A percentile compares a stretch with the other conserved stretches of the same genome.
phyloP scores from a whole-genome alignment of 2,888 invertebrate genomes.

The Epiperipatus broadwayi region DNA sequence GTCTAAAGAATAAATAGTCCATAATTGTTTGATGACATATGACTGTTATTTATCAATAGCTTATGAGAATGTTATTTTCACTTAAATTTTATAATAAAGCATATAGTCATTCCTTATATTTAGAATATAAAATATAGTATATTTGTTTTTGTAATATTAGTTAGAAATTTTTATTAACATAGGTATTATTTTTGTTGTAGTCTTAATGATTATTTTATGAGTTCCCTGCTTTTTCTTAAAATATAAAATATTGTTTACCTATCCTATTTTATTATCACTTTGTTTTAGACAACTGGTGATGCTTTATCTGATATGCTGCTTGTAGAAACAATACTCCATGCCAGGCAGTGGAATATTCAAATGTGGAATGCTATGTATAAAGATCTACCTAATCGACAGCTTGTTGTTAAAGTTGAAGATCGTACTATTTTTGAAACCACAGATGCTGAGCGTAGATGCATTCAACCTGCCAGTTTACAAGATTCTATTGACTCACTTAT shows the following conservation, averaged over 20 bases:
- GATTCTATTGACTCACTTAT: constrained; percentile 51
- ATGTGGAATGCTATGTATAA: constrained; percentile 63
- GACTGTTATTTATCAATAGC: too few relatives aligned
- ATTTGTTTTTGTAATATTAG: too few relatives aligned
- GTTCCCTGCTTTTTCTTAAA: not conserved
- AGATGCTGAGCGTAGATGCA: constrained; percentile 64
- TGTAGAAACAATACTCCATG: constrained; percentile 70
- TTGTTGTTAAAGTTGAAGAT: constrained; percentile 68
- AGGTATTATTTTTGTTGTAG: too few relatives aligned
- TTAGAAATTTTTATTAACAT: too few relatives aligned
- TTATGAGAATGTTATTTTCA: too few relatives aligned
- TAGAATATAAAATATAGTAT: too few relatives aligned
- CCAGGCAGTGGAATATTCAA: constrained; percentile 52
- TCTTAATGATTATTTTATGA: too few relatives aligned
- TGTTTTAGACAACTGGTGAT: constrained; percentile 58
- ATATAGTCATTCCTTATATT: too few relatives aligned
- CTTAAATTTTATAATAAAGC: too few relatives aligned
- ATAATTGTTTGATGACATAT: too few relatives aligned
- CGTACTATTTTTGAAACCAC: constrained; percentile 63
- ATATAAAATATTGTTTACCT: too few relatives aligned
- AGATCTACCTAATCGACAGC: constrained; percentile 67
- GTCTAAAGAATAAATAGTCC: too few relatives aligned
- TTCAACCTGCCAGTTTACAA: constrained; percentile 65
- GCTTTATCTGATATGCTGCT: constrained; percentile 86
- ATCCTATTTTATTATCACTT: not conserved